Evolutionary conservation across 1,140 invertebrate species (phyloP).

Genomic region (Ostrea edulis): DNA sequence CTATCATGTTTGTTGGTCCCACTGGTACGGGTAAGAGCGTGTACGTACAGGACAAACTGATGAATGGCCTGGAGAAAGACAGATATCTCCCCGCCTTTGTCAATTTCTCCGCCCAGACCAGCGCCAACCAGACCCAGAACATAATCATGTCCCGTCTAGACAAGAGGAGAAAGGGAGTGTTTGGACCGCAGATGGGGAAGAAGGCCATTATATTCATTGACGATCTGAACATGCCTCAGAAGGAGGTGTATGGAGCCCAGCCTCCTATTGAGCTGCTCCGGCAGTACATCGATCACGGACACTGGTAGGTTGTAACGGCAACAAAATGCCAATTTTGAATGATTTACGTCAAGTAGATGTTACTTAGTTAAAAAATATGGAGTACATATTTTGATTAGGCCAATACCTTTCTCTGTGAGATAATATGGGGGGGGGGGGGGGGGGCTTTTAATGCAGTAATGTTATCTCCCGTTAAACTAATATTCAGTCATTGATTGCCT

Average conservation of each 20-base stretch:
- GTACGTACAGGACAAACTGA: slow-evolving; percentile 79
- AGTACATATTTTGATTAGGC: neutral
- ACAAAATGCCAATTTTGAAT: too few species aligned
- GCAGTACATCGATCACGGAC: slow-evolving; percentile 79
- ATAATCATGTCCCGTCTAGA: slow-evolving; percentile 80
- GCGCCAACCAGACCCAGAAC: slow-evolving; percentile 84
- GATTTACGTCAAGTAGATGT: too few species aligned
- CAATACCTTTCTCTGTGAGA: neutral
- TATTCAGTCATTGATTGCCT: too few species aligned
- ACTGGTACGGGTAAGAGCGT: slow-evolving; percentile 80
- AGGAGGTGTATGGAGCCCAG: slow-evolving; percentile 79
- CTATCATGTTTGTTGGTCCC: slow-evolving; percentile 80
- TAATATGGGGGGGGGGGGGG: too few species aligned
- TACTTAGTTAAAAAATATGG: too few species aligned
- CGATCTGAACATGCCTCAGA: slow-evolving; percentile 80
- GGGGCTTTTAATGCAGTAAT: too few species aligned
- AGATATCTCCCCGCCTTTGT: slow-evolving; percentile 78
- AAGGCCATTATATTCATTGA: slow-evolving; percentile 80
- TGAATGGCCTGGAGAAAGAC: slow-evolving; percentile 78
- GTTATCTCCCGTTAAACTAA: too few species aligned
- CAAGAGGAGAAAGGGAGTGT: slow-evolving; percentile 78
- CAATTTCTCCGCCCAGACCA: slow-evolving; percentile 80
- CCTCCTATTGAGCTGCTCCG: slow-evolving; percentile 80
- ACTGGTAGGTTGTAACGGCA: slow-evolving; percentile 74
- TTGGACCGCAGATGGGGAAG: slow-evolving; percentile 79